Evolutionary conservation across 2,888 invertebrate species (phyloP), one percentile per base, ranked within the genome.

Genomic region (Mythimna lalbum): DNA sequence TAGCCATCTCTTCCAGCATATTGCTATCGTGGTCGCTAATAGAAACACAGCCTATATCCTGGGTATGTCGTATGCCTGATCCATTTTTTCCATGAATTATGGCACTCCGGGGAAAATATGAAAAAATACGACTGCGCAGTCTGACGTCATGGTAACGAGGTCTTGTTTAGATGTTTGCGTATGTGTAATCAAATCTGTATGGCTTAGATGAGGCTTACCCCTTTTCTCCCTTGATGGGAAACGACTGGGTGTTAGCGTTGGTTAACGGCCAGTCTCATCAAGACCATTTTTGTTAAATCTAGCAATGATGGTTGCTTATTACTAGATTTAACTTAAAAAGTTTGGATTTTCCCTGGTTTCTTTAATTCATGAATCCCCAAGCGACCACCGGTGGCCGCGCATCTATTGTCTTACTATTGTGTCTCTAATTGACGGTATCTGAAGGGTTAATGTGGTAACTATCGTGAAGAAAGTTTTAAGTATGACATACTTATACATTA

Each of bases 11-110:
- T 78, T 89, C 88, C 63, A 87, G 86, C 62, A 56, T 53, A 36
- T 19, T n/a, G 66, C 61, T 73, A 73, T 83, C 84, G 39, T 6
- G 23, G 78, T 72, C 53, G 69, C 80, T 88, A 88, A 88, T 87
- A 90, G 86, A 86, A 81, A 85, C 83, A 78, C 66, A 73, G 78
- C 71, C 76, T 73, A 82, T 81, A 86, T 81, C 80, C 84, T 80
- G 85, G 76, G 78, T 82, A 66, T 65, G 81, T 76, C 82, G 88
- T 85, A 78, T 85, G 87, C 83, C 86, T 92, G 93, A 93, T 92
- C 91, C 92, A 92, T 93, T 93, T 92, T 91, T 91, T 88, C 81
- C 90, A 90, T 93, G 93, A 93, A 89, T 92, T 93, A 93, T 91
- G 88, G 89, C 90, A 82, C 90, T 88, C 88, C 76, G 78, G 88